Conservation (phyloP, 2,797 vertebrate genomes). For the Meriones psammophilus region DNA sequence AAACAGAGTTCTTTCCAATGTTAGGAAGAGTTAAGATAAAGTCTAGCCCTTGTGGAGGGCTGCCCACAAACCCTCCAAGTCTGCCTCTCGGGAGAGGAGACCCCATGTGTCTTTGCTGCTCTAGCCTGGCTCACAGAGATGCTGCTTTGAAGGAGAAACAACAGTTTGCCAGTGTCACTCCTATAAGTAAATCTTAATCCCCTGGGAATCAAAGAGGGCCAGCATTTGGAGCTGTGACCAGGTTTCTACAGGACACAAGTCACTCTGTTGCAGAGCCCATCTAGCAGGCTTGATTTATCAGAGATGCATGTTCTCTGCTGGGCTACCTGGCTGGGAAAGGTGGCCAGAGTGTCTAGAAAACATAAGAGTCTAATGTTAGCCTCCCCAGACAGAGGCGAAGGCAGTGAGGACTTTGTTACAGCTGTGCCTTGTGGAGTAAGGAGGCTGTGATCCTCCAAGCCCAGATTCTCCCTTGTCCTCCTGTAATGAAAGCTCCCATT, state of each 20-base stretch:
- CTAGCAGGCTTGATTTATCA: background rate
- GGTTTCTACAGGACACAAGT: background rate
- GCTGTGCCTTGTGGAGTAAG: background rate
- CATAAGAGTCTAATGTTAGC: background rate
- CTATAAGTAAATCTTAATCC: background rate
- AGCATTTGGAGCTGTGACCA: background rate
- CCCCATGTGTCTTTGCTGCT: background rate
- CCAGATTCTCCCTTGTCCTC: background rate
- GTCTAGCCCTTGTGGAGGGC: background rate
- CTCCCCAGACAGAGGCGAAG: background rate
- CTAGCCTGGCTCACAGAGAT: background rate
- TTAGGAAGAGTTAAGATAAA: constrained; percentile 2
- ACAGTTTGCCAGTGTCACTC: background rate
- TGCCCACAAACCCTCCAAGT: no score
- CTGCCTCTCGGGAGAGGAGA: background rate
- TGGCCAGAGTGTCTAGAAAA: background rate
- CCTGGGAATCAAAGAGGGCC: background rate
- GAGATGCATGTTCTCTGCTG: background rate
- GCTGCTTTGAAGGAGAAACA: background rate
- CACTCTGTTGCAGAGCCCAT: background rate
- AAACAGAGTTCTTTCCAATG: background rate
- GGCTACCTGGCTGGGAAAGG: background rate
- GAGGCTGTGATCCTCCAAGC: background rate
- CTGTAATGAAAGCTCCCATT: background rate
- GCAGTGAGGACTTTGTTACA: background rate